These are phyloP conservation scores for Gobius niger DNA, from an alignment of 2,113 vertebrate species.

Conservation along the genomic window DNA sequence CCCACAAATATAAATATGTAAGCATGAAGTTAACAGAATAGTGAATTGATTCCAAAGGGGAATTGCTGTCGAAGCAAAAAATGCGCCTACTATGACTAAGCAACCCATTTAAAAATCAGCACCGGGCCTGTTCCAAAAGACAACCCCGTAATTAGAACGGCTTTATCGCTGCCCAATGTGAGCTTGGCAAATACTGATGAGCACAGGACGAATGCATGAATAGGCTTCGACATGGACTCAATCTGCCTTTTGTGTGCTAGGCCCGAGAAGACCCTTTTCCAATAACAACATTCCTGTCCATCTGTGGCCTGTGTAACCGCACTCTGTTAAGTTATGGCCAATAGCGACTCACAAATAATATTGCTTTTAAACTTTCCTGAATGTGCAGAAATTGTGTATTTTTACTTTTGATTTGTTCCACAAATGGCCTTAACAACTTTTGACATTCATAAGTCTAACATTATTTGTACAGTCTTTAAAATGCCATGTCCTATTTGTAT, in stretches of 20 bases:
- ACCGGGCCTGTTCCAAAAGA: conserved; percentile 59
- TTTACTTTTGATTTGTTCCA: conserved; percentile 52
- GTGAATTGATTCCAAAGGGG: conserved; percentile 33
- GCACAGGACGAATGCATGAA: conserved; percentile 70
- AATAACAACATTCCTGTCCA: conserved; percentile 77
- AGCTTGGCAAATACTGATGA: conserved; percentile 66
- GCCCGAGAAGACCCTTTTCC: conserved; percentile 66
- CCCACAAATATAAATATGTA: conserved; percentile 7
- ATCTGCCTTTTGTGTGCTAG: conserved; percentile 74
- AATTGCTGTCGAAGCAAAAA: conserved; percentile 51
- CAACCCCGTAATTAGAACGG: conserved; percentile 69
- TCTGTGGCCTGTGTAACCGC: conserved; percentile 67
- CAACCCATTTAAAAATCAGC: conserved; percentile 55
- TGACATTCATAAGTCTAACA: conserved; percentile 51
- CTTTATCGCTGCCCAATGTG: conserved; percentile 65
- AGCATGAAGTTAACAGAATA: conserved; percentile 34
- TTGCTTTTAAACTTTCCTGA: conserved; percentile 23
- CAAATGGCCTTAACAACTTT: conserved; percentile 50
- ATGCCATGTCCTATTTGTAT: conserved; percentile 37
- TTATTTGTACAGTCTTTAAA: conserved; percentile 57
- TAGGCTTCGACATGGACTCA: conserved; percentile 71
- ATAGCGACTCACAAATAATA: conserved; percentile 29
- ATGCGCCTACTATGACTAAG: conserved; percentile 47
- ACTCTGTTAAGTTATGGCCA: conserved; percentile 63
- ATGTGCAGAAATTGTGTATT: conserved; percentile 36